phyloP scores from a whole-genome alignment of 2,113 vertebrate genomes.

The Prietella phreatophila region DNA sequence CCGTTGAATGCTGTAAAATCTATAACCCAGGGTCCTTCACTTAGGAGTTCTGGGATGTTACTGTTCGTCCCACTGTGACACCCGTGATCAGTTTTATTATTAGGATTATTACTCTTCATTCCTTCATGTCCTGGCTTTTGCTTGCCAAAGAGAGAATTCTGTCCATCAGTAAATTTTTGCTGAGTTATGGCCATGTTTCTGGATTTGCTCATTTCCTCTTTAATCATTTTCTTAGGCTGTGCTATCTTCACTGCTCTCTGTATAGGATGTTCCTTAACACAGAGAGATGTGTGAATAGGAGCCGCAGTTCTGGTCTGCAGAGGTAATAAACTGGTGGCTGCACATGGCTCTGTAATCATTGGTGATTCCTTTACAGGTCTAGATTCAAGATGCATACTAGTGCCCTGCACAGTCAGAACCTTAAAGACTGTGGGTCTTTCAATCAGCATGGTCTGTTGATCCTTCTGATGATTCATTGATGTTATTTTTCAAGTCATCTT shows the following conservation, averaged over 20 bases:
- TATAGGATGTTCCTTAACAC: too few species aligned
- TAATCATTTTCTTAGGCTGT: not conserved
- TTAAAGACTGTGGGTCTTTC: not conserved
- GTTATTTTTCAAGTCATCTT: too few species aligned
- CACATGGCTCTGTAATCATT: not conserved
- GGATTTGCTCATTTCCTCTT: not conserved
- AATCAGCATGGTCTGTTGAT: not conserved
- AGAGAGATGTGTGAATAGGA: too few species aligned
- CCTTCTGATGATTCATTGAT: too few species aligned
- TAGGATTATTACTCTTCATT: not conserved
- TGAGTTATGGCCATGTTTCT: not conserved
- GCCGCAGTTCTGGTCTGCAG: too few species aligned
- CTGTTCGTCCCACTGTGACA: not conserved
- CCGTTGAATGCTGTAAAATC: not conserved
- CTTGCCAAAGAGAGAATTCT: not conserved
- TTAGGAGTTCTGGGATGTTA: not conserved
- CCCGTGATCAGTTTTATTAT: not conserved
- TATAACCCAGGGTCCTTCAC: not conserved
- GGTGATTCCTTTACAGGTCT: not conserved
- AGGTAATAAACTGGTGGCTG: too few species aligned
- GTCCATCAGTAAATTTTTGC: not conserved
- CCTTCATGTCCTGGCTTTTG: not conserved
- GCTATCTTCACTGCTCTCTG: too few species aligned
- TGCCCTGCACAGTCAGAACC: not conserved
- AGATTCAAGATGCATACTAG: not conserved